Percentiles rank a stretch among this genome's conserved stretches.
Evolutionary conservation across 1,140 invertebrate genomes (phyloP).

Genomic region (Pectinophora gossypiella): DNA sequence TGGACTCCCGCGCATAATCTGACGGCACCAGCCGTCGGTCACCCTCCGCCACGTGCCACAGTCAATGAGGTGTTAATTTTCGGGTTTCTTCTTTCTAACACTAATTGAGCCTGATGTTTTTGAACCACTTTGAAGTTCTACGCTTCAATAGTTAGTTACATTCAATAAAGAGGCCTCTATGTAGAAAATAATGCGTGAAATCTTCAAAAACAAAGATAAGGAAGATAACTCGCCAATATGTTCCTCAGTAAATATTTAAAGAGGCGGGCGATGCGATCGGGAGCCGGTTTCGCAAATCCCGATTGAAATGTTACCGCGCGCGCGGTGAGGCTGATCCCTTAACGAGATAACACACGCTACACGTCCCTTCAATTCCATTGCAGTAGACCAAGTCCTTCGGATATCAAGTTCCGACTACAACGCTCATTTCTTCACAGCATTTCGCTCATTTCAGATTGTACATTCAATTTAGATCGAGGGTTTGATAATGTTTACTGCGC

Average conservation of each 20-base stretch:
- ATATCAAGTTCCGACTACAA: slow-evolving; percentile 30
- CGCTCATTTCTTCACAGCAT: slow-evolving; percentile 36
- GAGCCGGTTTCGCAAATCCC: slow-evolving; percentile 46
- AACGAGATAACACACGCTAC: slow-evolving; percentile 38
- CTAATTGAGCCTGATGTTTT: too few relatives aligned
- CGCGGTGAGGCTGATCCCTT: slow-evolving; percentile 30
- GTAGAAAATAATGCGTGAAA: too few relatives aligned
- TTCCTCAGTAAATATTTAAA: slow-evolving; percentile 27
- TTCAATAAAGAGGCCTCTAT: too few relatives aligned
- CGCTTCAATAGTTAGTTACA: too few relatives aligned
- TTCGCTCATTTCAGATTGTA: slow-evolving; percentile 44
- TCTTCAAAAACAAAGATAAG: too few relatives aligned
- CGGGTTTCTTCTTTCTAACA: slow-evolving; percentile 20
- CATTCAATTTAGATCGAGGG: slow-evolving; percentile 57
- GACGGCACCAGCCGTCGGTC: slow-evolving; percentile 30
- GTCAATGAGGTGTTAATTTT: slow-evolving; percentile 33
- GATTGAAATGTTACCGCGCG: slow-evolving; percentile 55
- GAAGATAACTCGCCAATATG: neutral
- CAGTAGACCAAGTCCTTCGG: slow-evolving; percentile 21
- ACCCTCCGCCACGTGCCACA: slow-evolving; percentile 37
- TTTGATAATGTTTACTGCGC: slow-evolving; percentile 29
- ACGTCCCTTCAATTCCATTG: slow-evolving; percentile 47
- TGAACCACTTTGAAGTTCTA: too few relatives aligned
- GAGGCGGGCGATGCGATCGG: slow-evolving; percentile 28
- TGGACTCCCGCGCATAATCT: slow-evolving; percentile 26